Conservation (phyloP, 2,888 invertebrate genomes). For the Salticus scenicus region DNA sequence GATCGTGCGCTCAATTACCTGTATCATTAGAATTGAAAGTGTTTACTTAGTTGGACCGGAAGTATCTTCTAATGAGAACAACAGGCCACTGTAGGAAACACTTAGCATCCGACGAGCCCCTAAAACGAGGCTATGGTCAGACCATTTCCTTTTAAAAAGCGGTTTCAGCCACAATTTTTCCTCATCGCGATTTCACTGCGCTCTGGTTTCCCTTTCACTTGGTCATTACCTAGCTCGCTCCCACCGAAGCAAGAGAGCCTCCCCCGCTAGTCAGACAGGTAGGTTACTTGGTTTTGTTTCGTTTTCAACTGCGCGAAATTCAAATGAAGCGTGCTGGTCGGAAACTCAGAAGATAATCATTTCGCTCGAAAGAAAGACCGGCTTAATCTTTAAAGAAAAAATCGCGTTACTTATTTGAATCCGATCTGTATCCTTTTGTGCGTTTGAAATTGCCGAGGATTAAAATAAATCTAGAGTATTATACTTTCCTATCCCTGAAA, state of each 20-base stretch:
- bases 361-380: too few relatives aligned
- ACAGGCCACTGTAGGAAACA: neutral
- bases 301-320: too few relatives aligned
- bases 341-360: too few relatives aligned
- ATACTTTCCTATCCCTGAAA: too few relatives aligned
- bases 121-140: slow-evolving; percentile 7
- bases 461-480: too few relatives aligned
- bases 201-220: slow-evolving; percentile 5
- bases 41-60: neutral
- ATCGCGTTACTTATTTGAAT: too few relatives aligned
- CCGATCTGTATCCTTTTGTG: too few relatives aligned
- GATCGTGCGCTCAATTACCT: too few relatives aligned
- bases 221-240: slow-evolving; percentile 9
- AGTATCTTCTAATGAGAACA: neutral
- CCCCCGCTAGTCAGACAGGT: neutral
- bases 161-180: slow-evolving; percentile 6
- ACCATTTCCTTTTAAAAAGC: slow-evolving; percentile 6
- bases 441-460: too few relatives aligned
- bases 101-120: neutral
- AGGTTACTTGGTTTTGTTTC: neutral
- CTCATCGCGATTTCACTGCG: neutral
- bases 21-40: too few relatives aligned
- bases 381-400: too few relatives aligned
- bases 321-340: too few relatives aligned
- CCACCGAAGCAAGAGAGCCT: neutral